A percentile compares a stretch with the other conserved stretches of the same genome.
phyloP scores from a whole-genome alignment of 23 tunicate genomes.

The Oikopleura dioica region DNA sequence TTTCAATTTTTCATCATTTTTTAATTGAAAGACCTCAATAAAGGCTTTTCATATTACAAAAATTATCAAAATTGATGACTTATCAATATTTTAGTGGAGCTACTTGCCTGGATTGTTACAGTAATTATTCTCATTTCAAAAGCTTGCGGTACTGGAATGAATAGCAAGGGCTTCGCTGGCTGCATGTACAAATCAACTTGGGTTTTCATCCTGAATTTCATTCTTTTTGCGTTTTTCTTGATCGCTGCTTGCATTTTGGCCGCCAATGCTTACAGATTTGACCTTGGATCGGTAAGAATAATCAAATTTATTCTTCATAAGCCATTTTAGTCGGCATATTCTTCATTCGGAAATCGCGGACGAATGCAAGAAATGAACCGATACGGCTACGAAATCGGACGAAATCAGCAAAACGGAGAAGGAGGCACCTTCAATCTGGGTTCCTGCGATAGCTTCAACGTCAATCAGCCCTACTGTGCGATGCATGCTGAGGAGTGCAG shows the following conservation, averaged over 20 bases:
- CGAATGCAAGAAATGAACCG: not conserved
- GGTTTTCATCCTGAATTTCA: not conserved
- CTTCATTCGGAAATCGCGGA: not conserved
- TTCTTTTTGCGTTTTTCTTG: not conserved
- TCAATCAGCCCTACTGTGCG: not conserved
- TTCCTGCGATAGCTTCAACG: not conserved
- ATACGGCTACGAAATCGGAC: not conserved
- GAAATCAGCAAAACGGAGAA: not conserved
- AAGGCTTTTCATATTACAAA: not conserved
- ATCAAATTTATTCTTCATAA: not conserved
- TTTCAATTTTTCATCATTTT: not conserved
- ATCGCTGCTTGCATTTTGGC: not conserved
- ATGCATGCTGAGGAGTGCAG: not conserved
- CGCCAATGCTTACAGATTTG: not conserved
- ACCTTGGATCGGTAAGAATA: not conserved
- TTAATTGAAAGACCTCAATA: not conserved
- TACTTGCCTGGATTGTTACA: not conserved
- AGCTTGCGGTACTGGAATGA: not conserved
- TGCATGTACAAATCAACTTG: not conserved
- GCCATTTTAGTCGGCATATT: not conserved
- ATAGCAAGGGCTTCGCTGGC: not conserved
- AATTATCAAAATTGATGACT: not conserved
- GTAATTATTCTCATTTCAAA: not conserved
- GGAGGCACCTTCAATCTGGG: not conserved
- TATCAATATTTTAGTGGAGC: not conserved